Percentiles rank a stretch among this genome's conserved stretches.
Evolutionary conservation across 92 coral and sea anemone species (phyloP).

Genomic region (Virgularia gustaviana): DNA sequence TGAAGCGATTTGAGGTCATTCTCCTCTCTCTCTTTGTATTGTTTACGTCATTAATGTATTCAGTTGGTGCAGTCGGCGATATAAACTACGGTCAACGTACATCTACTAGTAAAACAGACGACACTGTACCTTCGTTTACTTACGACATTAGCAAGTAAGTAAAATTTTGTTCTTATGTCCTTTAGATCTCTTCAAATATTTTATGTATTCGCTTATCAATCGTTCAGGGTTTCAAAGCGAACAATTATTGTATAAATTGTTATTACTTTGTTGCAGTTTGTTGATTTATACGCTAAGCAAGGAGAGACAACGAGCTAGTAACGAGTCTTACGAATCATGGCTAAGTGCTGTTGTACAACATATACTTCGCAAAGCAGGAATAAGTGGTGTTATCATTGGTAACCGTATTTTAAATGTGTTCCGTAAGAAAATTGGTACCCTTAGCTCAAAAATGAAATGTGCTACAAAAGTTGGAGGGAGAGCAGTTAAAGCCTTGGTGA

Average conservation of each 20-base stretch:
- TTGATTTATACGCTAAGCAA: slow-evolving; percentile 36
- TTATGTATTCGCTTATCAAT: neutral
- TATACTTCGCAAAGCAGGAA: slow-evolving; percentile 29
- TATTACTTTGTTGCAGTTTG: slow-evolving; percentile 13
- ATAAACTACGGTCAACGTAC: neutral
- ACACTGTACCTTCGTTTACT: neutral
- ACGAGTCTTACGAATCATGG: slow-evolving; percentile 8
- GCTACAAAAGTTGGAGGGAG: slow-evolving; percentile 14
- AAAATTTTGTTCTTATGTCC: neutral
- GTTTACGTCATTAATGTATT: neutral
- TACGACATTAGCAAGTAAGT: slow-evolving; percentile 4
- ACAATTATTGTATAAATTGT: neutral
- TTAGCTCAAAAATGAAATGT: neutral
- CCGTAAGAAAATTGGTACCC: slow-evolving; percentile 15
- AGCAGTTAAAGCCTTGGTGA: neutral
- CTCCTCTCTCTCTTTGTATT: neutral
- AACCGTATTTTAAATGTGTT: slow-evolving; percentile 23
- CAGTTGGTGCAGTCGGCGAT: neutral
- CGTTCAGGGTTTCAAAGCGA: no score
- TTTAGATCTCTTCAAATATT: neutral
- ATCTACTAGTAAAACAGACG: no score
- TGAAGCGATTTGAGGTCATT: no score
- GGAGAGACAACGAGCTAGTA: neutral
- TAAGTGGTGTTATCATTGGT: slow-evolving; percentile 27
- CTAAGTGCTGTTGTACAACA: neutral